phyloP scores from a whole-genome alignment of 2,113 vertebrate genomes.

The Phaethon lepturus region DNA sequence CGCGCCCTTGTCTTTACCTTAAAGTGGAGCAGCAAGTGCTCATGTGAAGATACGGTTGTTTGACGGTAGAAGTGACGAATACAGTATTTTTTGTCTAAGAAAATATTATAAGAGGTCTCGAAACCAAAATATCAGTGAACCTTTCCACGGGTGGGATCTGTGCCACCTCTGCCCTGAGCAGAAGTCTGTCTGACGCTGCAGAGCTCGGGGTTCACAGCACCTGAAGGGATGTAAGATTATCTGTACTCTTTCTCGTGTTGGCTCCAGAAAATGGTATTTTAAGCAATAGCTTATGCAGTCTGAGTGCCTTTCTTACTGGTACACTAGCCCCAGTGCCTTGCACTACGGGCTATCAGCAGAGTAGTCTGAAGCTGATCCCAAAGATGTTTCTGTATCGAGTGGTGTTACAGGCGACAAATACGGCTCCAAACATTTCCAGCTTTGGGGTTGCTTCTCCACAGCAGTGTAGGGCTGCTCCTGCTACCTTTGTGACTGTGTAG shows the following conservation, averaged over 20 bases:
- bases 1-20: neutral
- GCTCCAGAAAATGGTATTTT: neutral
- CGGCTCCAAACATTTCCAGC: neutral
- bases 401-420: neutral
- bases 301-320: neutral
- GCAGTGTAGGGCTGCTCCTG: neutral
- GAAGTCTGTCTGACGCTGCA: neutral
- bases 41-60: neutral
- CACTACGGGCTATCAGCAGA: neutral
- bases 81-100: neutral
- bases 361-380: neutral
- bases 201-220: neutral
- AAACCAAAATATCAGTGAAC: neutral
- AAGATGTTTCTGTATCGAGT: neutral
- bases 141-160: neutral
- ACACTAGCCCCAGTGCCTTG: neutral
- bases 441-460: neutral
- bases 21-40: neutral
- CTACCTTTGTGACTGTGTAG: neutral
- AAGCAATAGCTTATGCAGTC: neutral
- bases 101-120: neutral
- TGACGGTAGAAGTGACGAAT: neutral
- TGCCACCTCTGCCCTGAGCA: neutral
- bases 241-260: neutral
- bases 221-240: neutral